Evolutionary conservation across 2,113 vertebrate species (phyloP), one percentile per base, ranked within the genome.

Genomic region (Terrapene triunguis): DNA sequence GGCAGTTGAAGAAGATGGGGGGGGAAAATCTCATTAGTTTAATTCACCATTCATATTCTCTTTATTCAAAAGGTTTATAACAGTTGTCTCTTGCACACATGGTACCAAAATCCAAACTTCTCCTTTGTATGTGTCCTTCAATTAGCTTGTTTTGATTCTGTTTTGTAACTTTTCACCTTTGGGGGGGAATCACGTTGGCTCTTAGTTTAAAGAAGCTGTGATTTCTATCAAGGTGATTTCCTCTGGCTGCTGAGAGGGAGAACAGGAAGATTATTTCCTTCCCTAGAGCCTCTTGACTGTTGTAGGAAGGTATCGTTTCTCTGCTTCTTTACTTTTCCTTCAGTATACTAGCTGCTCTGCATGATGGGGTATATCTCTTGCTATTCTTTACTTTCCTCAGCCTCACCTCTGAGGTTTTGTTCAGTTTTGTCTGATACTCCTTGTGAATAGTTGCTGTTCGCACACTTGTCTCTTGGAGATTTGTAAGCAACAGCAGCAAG

Each of bases 101-200:
- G 2, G 72, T 38, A 8, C 4, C n/a, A 55, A 94, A 74, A 81
- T 89, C 24, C 10, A 95, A 85, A 85, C 65, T 65, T 8, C 4
- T 82, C 83, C 76, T 74, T 69, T 69, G 62, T 42, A 85, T 35
- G 54, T 0, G 4, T 11, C 6, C 69, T 87, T 85, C 50, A 89
- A 13, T 24, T 47, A 82, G 3, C 38, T 92, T 91, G 3, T 93
- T 95, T 95, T 87, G 48, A 17, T 29, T 55, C 24, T 38, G 12
- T 94, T 93, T 89, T 93, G 50, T 87, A 53, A 54, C 51, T 93
- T 89, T 84, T 89, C 27, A 59, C 22, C 19, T 87, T 85, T 38
- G 8, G 1, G 50, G 14, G 4, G 13, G 13, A 25, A 42, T 76
- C 10, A n/a, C 50, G 53, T 88, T 85, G 21, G 90, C 72, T 89